These are phyloP conservation scores for Drosophila punjabiensis DNA, from an alignment of 1,140 invertebrate species.

Conservation along the genomic window DNA sequence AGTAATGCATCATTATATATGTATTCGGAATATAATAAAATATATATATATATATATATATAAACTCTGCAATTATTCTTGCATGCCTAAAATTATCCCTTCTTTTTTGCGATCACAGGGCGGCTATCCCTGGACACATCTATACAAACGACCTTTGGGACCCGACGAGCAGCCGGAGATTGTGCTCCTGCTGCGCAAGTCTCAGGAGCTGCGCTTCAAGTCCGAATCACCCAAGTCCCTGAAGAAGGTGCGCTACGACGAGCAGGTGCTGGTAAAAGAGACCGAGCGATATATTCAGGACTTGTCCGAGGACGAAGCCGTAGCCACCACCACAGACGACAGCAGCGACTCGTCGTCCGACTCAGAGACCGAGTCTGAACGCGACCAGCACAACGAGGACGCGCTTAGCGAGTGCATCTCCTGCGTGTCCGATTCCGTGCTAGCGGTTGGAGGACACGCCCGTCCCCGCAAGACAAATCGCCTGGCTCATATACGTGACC, in stretches of 20 bases:
- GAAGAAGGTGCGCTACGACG: slow-evolving; percentile 83
- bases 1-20: background rate
- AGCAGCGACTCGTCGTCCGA: slow-evolving; percentile 66
- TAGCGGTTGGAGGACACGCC: slow-evolving; percentile 71
- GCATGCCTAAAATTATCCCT: background rate
- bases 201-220: slow-evolving; percentile 79
- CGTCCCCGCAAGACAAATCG: slow-evolving; percentile 70
- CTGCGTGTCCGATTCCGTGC: slow-evolving; percentile 80
- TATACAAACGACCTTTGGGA: slow-evolving; percentile 87
- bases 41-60: too few species aligned
- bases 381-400: slow-evolving; percentile 71
- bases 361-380: slow-evolving; percentile 60
- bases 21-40: background rate
- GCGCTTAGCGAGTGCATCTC: slow-evolving; percentile 81
- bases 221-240: slow-evolving; percentile 83
- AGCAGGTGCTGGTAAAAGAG: slow-evolving; percentile 80
- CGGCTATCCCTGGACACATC: slow-evolving; percentile 90
- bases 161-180: slow-evolving; percentile 86
- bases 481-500: slow-evolving; percentile 59
- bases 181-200: slow-evolving; percentile 79
- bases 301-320: slow-evolving; percentile 74
- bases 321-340: slow-evolving; percentile 55
- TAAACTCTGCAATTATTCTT: too few species aligned
- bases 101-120: slow-evolving; percentile 81
- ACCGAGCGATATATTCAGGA: slow-evolving; percentile 84